phyloP scores from a whole-genome alignment of 2,888 invertebrate species.

The Drosophila infuscata region DNA sequence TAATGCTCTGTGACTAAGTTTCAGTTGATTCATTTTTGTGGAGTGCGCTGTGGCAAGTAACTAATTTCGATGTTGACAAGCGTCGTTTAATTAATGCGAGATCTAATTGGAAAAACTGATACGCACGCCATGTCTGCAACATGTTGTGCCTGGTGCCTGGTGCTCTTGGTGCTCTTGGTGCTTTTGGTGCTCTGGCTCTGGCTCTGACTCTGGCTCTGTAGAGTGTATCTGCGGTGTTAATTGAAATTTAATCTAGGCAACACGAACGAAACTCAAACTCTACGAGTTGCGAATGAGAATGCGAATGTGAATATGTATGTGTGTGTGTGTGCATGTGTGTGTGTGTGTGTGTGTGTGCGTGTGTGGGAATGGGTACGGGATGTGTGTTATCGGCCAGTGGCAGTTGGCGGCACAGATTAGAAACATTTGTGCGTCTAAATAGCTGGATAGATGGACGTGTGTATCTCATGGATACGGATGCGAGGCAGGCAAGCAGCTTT shows the following conservation, averaged over 20 bases:
- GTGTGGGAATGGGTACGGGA: conserved; percentile 54
- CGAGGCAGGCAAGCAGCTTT: conserved; percentile 48
- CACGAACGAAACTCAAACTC: conserved; percentile 59
- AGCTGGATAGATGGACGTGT: conserved; percentile 42
- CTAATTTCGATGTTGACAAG: conserved; percentile 38
- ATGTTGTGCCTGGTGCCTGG: conserved; percentile 30
- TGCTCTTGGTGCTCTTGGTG: background rate
- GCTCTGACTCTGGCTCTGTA: background rate
- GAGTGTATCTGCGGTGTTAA: conserved; percentile 68
- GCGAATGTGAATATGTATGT: conserved; percentile 6
- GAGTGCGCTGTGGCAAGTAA: conserved; percentile 14
- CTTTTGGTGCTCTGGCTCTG: background rate
- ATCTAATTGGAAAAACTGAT: conserved; percentile 72
- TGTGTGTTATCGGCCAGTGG: conserved; percentile 56
- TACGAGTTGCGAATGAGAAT: conserved; percentile 43
- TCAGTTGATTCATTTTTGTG: conserved; percentile 4
- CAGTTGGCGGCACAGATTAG: conserved; percentile 73
- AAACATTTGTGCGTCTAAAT: conserved; percentile 76
- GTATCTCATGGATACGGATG: conserved; percentile 74
- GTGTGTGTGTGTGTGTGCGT: conserved; percentile 22
- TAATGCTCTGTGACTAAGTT: background rate
- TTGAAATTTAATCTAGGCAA: conserved; percentile 77
- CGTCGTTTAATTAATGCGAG: conserved; percentile 73
- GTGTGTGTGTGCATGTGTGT: conserved; percentile 18
- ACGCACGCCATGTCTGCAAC: conserved; percentile 47